These are phyloP conservation scores for Orycteropus afer DNA, from an alignment of 2,113 vertebrate species.

Conservation along the genomic window DNA sequence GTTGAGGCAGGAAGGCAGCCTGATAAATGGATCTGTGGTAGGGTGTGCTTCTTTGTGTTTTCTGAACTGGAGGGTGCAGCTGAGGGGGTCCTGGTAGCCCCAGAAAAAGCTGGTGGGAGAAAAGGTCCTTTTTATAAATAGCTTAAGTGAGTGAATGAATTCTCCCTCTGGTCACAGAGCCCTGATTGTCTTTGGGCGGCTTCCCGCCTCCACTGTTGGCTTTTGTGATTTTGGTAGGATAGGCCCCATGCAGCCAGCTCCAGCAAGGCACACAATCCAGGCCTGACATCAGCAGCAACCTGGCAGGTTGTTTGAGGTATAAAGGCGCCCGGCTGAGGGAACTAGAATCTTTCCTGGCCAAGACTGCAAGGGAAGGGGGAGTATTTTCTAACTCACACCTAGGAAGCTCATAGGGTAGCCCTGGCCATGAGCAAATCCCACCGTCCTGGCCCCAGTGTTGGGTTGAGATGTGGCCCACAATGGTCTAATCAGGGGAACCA, in stretches of 20 bases:
- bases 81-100: neutral
- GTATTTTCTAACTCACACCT: neutral
- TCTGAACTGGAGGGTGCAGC: rapidly evolving
- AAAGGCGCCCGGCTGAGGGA: neutral
- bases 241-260: neutral
- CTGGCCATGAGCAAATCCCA: neutral
- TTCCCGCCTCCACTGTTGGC: neutral
- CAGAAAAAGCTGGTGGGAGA: no score
- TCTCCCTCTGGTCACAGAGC: neutral
- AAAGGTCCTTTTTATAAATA: neutral
- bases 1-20: neutral
- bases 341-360: neutral
- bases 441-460: neutral
- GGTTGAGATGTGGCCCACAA: neutral
- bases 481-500: neutral
- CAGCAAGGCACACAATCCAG: neutral
- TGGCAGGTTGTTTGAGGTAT: neutral
- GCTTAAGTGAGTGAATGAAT: neutral
- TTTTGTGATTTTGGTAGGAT: neutral
- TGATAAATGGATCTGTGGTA: neutral
- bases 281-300: neutral
- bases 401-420: rapidly evolving
- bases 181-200: neutral
- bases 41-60: neutral
- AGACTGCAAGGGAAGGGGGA: neutral